Conservation (phyloP, 2,113 vertebrate species). For the Silurus meridionalis region DNA sequence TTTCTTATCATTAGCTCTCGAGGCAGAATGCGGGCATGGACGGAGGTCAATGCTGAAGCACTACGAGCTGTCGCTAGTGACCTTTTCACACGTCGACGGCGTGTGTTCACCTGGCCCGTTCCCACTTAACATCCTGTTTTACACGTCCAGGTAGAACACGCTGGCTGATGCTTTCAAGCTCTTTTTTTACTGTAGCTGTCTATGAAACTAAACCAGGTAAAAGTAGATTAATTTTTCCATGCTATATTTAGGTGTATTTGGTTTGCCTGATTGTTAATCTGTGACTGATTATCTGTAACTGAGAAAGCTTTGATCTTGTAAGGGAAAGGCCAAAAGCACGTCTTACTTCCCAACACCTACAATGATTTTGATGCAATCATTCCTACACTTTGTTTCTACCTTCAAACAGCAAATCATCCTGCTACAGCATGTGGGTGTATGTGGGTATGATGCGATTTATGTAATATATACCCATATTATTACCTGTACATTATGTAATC, state of each 20-base stretch:
- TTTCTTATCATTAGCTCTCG: slow-evolving; percentile 35
- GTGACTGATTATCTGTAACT: neutral
- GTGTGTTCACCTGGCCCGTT: neutral
- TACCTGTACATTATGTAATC: neutral
- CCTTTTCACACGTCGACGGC: neutral
- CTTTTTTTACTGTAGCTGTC: slow-evolving; percentile 8
- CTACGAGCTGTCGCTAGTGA: neutral
- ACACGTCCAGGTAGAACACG: neutral
- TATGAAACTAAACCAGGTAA: slow-evolving; percentile 6
- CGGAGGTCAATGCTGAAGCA: neutral
- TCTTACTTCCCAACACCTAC: slow-evolving; percentile 15
- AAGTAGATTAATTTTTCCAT: slow-evolving; percentile 33
- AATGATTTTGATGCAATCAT: neutral
- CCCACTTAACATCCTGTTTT: slow-evolving; percentile 12
- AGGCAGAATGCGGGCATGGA: neutral
- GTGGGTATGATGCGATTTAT: no score
- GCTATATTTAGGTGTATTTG: slow-evolving; percentile 30
- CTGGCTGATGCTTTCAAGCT: neutral
- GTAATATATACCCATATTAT: neutral
- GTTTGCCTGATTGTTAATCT: slow-evolving; percentile 14
- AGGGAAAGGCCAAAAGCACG: slow-evolving; percentile 31
- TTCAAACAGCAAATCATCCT: neutral
- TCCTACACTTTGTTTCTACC: slow-evolving; percentile 27
- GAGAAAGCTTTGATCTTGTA: slow-evolving; percentile 22
- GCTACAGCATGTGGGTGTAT: no score